Conservation (phyloP, 2,113 vertebrate genomes). For the Trachemys scripta region DNA sequence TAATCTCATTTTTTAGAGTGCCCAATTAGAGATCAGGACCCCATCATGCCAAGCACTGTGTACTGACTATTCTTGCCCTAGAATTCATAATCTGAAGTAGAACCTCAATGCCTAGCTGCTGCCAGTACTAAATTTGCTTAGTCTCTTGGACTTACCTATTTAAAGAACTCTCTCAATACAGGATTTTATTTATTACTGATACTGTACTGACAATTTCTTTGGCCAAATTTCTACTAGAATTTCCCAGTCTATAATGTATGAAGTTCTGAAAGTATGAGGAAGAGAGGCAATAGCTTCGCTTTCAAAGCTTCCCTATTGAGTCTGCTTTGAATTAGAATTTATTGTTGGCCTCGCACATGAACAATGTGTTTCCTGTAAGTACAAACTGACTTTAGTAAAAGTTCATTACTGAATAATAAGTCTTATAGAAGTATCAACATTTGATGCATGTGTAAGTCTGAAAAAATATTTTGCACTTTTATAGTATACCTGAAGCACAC, state of each 20-base stretch:
- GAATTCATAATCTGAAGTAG: neutral
- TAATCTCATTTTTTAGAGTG: neutral
- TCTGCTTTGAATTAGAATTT: neutral
- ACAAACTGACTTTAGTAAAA: neutral
- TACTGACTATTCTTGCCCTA: neutral
- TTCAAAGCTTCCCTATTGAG: neutral
- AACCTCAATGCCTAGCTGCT: neutral
- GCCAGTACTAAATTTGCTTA: neutral
- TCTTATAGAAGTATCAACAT: accelerated
- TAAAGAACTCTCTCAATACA: neutral
- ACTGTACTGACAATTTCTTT: neutral
- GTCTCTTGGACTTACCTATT: neutral
- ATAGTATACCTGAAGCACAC: neutral
- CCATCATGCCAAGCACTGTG: neutral
- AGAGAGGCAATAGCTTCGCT: neutral
- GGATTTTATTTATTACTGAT: neutral
- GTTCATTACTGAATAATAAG: neutral
- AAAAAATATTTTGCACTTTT: neutral
- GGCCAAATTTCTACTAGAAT: neutral
- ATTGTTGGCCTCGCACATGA: neutral
- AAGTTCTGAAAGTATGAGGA: neutral
- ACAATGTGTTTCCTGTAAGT: neutral
- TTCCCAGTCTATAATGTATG: neutral
- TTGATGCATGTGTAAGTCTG: neutral
- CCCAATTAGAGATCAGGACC: neutral